phyloP scores from a whole-genome alignment of 1,140 invertebrate species.

The Leptoteleia sp. region DNA sequence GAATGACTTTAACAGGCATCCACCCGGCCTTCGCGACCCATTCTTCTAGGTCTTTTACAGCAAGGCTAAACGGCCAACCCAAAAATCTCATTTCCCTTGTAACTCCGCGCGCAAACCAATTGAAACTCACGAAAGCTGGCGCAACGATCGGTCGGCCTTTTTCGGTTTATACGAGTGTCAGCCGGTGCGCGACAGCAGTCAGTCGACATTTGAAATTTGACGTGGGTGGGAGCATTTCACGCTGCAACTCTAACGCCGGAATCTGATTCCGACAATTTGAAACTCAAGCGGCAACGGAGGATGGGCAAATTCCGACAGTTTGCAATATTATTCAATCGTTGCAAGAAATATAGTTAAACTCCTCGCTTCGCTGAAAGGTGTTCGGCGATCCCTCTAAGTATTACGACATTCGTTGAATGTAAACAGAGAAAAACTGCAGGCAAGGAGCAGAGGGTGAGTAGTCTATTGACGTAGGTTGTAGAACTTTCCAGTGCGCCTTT shows the following conservation, averaged over 20 bases:
- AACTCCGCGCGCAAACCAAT: constrained; percentile 10
- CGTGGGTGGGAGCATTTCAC: constrained; percentile 6
- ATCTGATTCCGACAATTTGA: constrained; percentile 2
- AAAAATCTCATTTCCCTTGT: constrained; percentile 1
- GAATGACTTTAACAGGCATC: constrained; percentile 6
- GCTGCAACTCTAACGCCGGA: not conserved
- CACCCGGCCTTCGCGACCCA: constrained; percentile 15
- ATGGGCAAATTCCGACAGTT: constrained; percentile 57
- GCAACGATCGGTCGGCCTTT: constrained; percentile 25
- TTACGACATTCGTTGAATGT: no score
- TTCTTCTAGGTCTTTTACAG: not conserved
- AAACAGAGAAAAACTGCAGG: constrained; percentile 32
- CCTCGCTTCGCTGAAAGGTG: not conserved
- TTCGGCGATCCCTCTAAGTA: not conserved
- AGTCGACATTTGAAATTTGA: constrained; percentile 41
- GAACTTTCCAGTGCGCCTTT: no score
- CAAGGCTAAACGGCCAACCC: constrained; percentile 2
- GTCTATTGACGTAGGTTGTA: constrained; percentile 35
- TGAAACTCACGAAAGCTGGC: constrained; percentile 13
- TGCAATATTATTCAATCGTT: constrained; percentile 51
- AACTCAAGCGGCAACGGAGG: constrained; percentile 9
- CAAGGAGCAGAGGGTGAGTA: constrained; percentile 37
- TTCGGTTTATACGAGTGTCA: constrained; percentile 27
- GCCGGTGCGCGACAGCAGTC: constrained; percentile 1
- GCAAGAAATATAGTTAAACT: constrained; percentile 52